Evolutionary conservation across 2,797 vertebrate genomes (phyloP), one percentile per base, ranked within the genome.

Genomic region (Cercopithecus diana): DNA sequence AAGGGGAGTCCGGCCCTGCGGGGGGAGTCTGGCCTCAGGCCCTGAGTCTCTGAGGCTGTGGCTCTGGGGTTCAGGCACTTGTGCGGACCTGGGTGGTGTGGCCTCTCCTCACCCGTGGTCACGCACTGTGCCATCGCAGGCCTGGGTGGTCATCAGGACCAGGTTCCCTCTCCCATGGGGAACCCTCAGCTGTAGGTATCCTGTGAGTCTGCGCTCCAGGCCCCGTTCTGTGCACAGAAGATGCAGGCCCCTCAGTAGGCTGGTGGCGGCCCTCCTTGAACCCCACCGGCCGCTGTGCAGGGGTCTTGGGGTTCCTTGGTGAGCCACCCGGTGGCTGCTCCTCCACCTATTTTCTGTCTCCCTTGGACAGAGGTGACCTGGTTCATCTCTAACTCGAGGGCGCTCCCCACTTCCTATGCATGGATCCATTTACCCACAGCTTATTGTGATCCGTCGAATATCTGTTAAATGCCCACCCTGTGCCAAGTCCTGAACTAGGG

Each of bases 381-480:
- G 67, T n/a, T 70, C 33, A 36, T 36, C 9, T 70, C 8, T 36
- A 70, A 36, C 67, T 36, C 19, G 11, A 70, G 9, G n/a, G n/a
- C 0, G 0, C 19, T 36, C 67, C 67, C 11, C 9, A 36, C 19
- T 70, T 36, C 10, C n/a, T 70, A 9, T 70, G n/a, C 33, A 0
- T 36, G 2, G n/a, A 36, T 70, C 20, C 4, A 4, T 70, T 36
- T 70, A 22, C 19, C 4, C n/a, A 22, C n/a, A 10, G n/a, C n/a
- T 70, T 19, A 70, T 36, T 36, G 67, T 4, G 1, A 20, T 36
- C 19, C 64, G 36, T 15, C 8, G 20, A 36, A 4, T 67, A 70
- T 20, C n/a, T 70, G 67, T 70, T 36, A n/a, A 33, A n/a, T 67
- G 33, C 7, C 33, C 1, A 67, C 15, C 33, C 61, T 19, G 61